Percentiles rank a stretch among this genome's conserved stretches.
These are phyloP conservation scores for Acomys russatus DNA, from an alignment of 2,797 vertebrate species.

Conservation along the genomic window DNA sequence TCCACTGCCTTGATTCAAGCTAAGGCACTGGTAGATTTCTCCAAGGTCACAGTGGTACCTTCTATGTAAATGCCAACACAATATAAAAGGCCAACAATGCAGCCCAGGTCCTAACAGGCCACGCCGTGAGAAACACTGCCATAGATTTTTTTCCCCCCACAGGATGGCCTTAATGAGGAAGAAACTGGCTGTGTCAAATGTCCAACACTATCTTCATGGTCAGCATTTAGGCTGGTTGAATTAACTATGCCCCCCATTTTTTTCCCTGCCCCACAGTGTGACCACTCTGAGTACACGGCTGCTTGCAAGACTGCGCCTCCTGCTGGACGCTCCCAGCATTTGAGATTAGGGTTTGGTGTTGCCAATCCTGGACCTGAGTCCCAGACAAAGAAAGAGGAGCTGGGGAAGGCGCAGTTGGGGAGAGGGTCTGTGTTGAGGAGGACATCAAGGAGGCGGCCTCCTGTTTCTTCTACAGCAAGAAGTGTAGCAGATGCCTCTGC, in stretches of 20 bases:
- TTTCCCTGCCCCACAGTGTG: no score
- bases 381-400: not conserved
- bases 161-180: not conserved
- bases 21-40: not conserved
- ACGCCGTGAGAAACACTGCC: not conserved
- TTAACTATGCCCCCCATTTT: no score
- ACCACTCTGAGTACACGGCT: accelerated
- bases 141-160: not conserved
- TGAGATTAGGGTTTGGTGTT: not conserved
- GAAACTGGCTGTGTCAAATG: not conserved
- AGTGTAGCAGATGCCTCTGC: not conserved
- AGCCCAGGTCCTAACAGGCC: not conserved
- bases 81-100: not conserved
- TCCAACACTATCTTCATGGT: not conserved
- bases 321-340: not conserved
- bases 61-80: not conserved
- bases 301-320: accelerated
- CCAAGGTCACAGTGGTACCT: not conserved
- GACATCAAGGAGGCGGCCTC: not conserved
- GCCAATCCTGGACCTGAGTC: not conserved
- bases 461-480: not conserved
- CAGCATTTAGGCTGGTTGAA: not conserved
- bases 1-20: not conserved
- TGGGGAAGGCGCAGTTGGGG: not conserved
- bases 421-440: not conserved